Evolutionary conservation across 2,797 vertebrate species (phyloP), one percentile per base, ranked within the genome.

Genomic region (Liparis tanakae): DNA sequence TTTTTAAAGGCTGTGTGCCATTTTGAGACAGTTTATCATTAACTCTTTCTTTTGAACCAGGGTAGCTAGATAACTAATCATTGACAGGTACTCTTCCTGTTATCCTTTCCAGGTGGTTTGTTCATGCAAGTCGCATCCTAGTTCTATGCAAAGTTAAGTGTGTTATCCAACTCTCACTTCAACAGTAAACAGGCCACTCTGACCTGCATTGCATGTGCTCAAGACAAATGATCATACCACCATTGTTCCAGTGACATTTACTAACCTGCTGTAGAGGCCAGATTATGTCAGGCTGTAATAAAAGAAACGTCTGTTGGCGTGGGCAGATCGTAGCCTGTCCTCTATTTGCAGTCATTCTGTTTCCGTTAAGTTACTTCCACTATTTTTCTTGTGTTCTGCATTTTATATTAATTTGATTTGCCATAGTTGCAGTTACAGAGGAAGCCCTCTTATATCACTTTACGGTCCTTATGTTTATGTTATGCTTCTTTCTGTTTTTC

Each of bases 401-500:
- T 18, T 39, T 59, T 46, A 17, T 4, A 59, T 15, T 14, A 17
- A 66, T 48, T 41, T 0, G 1, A 69, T 44, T 44, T 18, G 3
- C 17, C 43, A n/a, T 9, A 30, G 3, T 56, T 48, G 10, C 41
- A 55, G 20, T 48, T 48, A 5, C 6, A 12, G 3, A 64, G 25
- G 22, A 46, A 46, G 36, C 3, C 14, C 30, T 22, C 30, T 54
- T 15, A 10, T 30, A 51, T 56, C 2, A 13, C 14, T 34, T 39
- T 39, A 17, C 10, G 9, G 20, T 67, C 6, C 37, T 30, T 17
- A 4, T 58, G 15, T 44, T 72, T 56, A 43, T 34, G 8, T 65
- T 48, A 3, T 66, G 25, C 1, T 37, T 55, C n/a, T 65, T 30
- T 82, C 7, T 60, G 33, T 76, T 84, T 74, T 61, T 68, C 48